Evolutionary conservation across 2,797 vertebrate species (phyloP).

Genomic region (Huso huso): DNA sequence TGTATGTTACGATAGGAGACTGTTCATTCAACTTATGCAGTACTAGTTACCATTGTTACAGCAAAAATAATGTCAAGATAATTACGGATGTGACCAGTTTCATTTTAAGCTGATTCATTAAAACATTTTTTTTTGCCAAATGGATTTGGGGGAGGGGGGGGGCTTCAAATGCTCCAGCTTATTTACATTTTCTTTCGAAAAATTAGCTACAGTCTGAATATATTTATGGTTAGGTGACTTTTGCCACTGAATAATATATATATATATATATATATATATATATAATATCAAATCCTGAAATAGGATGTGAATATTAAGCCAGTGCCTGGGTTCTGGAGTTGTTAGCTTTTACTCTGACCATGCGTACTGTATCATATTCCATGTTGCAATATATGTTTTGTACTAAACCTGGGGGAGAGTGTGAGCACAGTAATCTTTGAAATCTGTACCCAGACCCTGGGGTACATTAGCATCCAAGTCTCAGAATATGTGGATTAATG

Average conservation of each 20-base stretch:
- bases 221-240: no score
- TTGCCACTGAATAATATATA: no score
- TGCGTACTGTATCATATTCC: neutral
- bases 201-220: no score
- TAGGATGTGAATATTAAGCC: no score
- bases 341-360: neutral
- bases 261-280: no score
- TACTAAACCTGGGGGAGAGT: neutral
- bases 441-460: neutral
- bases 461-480: neutral
- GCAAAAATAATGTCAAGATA: constrained; percentile 30
- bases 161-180: no score
- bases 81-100: constrained; percentile 66
- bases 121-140: constrained; percentile 83
- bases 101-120: constrained; percentile 55
- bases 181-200: no score
- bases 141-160: constrained; percentile 41
- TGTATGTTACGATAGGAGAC: constrained; percentile 35
- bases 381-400: neutral
- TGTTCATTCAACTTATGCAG: constrained; percentile 29
- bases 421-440: neutral
- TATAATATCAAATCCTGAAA: no score
- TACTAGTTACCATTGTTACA: constrained; percentile 36
- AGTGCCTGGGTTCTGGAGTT: no score
- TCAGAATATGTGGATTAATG: neutral